These are phyloP conservation scores for Chiloscyllium plagiosum DNA, from an alignment of 2,113 vertebrate species.

Conservation along the genomic window DNA sequence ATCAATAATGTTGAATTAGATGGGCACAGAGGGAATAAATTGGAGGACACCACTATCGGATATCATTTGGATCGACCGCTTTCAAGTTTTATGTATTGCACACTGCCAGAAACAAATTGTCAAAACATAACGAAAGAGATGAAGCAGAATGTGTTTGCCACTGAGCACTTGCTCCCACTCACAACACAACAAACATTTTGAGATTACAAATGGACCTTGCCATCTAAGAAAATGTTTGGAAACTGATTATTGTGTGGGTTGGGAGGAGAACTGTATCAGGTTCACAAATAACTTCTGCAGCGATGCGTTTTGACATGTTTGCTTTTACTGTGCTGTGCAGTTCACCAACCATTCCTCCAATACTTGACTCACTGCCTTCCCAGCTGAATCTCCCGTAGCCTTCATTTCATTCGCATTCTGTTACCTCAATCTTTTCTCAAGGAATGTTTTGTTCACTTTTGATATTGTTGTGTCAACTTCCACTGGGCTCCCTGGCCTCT, in stretches of 20 bases:
- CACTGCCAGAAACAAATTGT: neutral
- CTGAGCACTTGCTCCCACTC: neutral
- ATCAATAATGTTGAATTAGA: neutral
- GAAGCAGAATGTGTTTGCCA: neutral
- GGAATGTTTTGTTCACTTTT: neutral
- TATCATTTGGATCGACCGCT: neutral
- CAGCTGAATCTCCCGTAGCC: neutral
- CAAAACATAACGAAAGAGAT: neutral
- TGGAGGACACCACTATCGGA: neutral
- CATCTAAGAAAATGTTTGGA: neutral
- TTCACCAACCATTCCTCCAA: neutral
- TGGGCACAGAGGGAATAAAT: neutral
- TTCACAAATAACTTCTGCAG: neutral
- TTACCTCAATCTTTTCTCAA: neutral
- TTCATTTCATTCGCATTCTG: neutral
- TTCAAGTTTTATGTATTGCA: neutral
- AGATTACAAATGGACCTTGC: neutral
- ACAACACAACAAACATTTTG: neutral
- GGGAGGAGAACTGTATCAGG: neutral
- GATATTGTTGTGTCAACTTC: neutral
- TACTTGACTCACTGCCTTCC: neutral
- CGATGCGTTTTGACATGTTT: neutral
- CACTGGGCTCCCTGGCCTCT: neutral
- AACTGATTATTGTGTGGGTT: neutral
- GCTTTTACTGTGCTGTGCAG: neutral